Evolutionary conservation across 2,797 vertebrate genomes (phyloP), one percentile per base, ranked within the genome.

Genomic region (Micropoecilia bifurca): DNA sequence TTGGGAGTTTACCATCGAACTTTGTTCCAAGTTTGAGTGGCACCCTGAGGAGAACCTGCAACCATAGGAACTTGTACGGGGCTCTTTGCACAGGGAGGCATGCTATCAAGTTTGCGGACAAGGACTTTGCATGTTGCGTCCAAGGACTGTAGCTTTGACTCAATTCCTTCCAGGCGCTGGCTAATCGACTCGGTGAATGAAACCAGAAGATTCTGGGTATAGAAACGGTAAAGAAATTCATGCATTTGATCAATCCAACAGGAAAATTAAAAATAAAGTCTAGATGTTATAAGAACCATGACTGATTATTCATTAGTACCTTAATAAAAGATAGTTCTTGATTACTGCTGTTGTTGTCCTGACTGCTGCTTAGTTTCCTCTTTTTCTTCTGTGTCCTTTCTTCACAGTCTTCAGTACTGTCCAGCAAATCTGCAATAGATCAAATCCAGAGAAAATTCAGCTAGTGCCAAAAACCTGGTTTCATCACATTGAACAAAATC

Each of bases 1-100:
- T 28, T 36, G 72, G 8, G 28, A 76, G 36, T 96, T 96, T 95
- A 99, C 99, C 99, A 99, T 93, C 99, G 95, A 2, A 99, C 98
- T 97, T 99, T 99, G 95, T 99, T 99, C 96, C 98, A 99, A 0
- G 98, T 99, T 94, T 99, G 98, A 0, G 99, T 99, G 75, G 98
- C 98, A 0, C 99, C 99, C 13, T 99, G 97, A 0, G 99, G 99
- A 45, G 98, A 99, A 9, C 98, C 99, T 1, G 99, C 98, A 94
- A 99, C 97, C 99, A 99, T 99, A 74, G 98, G 97, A 68, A 99
- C 98, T 89, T 99, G 99, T 84, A 99, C 99, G 36, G 98, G 97
- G 77, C 96, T 98, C 89, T 98, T 99, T 55, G 97, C 96, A 92
- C 97, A 97, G 3, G 97, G 97, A 89, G 98, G 95, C 71, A 99